These are phyloP conservation scores for Beaufortia kweichowensis DNA, from an alignment of 2,113 vertebrate genomes.

Conservation along the genomic window DNA sequence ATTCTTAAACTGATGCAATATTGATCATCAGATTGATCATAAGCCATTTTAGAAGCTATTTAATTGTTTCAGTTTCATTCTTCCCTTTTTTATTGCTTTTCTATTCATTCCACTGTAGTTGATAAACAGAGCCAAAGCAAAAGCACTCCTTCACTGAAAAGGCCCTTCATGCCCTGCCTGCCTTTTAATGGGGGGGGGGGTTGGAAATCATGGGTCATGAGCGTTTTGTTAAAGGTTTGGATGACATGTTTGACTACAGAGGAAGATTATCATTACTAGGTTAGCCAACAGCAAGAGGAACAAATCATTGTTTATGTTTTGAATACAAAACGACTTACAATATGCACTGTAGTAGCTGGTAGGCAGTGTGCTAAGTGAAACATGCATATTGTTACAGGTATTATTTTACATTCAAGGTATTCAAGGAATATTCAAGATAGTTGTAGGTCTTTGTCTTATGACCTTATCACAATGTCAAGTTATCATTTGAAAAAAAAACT, in stretches of 20 bases:
- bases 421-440: too few species aligned
- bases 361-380: too few species aligned
- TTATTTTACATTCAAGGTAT: too few species aligned
- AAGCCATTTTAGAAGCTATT: too few species aligned
- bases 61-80: background rate
- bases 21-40: too few species aligned
- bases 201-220: conserved; percentile 63
- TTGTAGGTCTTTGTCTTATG: too few species aligned
- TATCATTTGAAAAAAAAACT: too few species aligned
- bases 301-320: conserved; percentile 4
- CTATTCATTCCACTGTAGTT: background rate
- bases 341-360: too few species aligned
- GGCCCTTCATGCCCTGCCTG: background rate
- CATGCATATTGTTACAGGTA: too few species aligned
- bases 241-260: background rate
- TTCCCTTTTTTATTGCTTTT: background rate
- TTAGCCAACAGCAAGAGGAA: background rate
- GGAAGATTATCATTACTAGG: background rate
- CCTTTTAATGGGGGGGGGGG: conserved; percentile 5
- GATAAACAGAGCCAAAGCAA: conserved; percentile 17
- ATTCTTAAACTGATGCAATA: too few species aligned
- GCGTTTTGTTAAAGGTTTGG: conserved; percentile 58
- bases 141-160: conserved; percentile 26
- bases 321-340: too few species aligned
- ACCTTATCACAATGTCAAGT: too few species aligned